Conservation (phyloP, 1,140 invertebrate species). For the Drosophila parabipectinata region DNA sequence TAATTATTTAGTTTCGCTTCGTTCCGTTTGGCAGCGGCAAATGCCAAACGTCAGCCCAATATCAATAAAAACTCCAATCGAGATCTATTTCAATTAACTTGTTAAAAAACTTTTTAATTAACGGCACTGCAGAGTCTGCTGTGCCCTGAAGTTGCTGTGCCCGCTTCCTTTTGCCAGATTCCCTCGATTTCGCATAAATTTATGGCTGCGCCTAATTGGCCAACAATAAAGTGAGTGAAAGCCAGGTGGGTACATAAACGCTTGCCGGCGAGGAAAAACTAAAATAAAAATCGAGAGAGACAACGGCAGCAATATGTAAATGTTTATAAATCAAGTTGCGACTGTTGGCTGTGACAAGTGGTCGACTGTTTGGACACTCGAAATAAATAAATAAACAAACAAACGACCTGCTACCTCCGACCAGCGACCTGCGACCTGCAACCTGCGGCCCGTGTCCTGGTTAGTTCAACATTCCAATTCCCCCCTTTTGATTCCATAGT, state of each 20-base stretch:
- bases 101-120: conserved; percentile 82
- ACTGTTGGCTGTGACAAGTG: conserved; percentile 70
- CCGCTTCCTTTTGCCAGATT: conserved; percentile 16
- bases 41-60: conserved; percentile 69
- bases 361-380: conserved; percentile 62
- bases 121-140: conserved; percentile 65
- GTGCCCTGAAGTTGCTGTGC: conserved; percentile 23
- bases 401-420: conserved; percentile 16
- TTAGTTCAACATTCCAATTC: conserved; percentile 42
- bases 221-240: conserved; percentile 39
- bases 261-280: background rate
- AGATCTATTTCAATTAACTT: conserved; percentile 82
- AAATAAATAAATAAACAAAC: conserved; percentile 80
- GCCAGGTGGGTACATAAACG: background rate
- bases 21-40: conserved; percentile 47
- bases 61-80: conserved; percentile 82
- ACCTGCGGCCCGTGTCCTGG: conserved; percentile 37
- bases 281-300: conserved; percentile 1
- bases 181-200: conserved; percentile 45
- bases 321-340: conserved; percentile 75
- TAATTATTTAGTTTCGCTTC: conserved; percentile 81
- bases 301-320: conserved; percentile 63
- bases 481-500: conserved; percentile 11
- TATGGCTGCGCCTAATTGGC: conserved; percentile 79
- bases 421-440: conserved; percentile 7